Evolutionary conservation across 2,113 vertebrate genomes (phyloP).

Genomic region (Narcine bancroftii): DNA sequence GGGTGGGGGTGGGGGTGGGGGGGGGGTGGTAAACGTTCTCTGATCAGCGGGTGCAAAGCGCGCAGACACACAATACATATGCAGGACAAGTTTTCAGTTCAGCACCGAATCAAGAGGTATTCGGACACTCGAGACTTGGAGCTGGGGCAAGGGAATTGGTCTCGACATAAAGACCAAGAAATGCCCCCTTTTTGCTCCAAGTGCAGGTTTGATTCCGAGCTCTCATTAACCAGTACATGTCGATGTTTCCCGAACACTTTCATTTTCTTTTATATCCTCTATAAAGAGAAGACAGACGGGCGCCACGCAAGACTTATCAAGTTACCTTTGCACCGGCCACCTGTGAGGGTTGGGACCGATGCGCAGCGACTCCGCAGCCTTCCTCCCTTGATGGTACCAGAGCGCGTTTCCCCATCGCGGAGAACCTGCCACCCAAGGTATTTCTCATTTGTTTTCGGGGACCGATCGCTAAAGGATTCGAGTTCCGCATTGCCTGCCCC

Average conservation of each 20-base stretch:
- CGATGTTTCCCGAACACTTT: neutral
- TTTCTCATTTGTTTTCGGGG: neutral
- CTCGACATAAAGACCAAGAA: too few relatives aligned
- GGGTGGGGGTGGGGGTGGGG: too few relatives aligned
- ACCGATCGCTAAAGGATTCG: neutral
- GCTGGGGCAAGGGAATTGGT: too few relatives aligned
- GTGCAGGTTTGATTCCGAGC: neutral
- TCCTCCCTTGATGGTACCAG: neutral
- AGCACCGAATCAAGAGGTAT: too few relatives aligned
- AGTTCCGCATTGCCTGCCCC: neutral
- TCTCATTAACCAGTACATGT: neutral
- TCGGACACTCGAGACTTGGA: too few relatives aligned
- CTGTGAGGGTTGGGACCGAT: neutral
- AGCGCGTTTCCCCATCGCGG: too few relatives aligned
- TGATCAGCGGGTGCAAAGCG: too few relatives aligned
- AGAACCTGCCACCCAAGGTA: too few relatives aligned
- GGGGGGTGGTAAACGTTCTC: too few relatives aligned
- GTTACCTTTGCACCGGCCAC: conserved; percentile 31
- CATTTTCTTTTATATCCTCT: conserved; percentile 8
- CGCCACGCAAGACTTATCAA: conserved; percentile 21
- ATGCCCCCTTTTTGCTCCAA: neutral
- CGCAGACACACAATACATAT: too few relatives aligned
- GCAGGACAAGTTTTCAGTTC: too few relatives aligned
- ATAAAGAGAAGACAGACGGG: neutral
- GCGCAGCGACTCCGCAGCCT: neutral